phyloP scores from a whole-genome alignment of 2,797 vertebrate species.

The Pseudochirops corinnae region DNA sequence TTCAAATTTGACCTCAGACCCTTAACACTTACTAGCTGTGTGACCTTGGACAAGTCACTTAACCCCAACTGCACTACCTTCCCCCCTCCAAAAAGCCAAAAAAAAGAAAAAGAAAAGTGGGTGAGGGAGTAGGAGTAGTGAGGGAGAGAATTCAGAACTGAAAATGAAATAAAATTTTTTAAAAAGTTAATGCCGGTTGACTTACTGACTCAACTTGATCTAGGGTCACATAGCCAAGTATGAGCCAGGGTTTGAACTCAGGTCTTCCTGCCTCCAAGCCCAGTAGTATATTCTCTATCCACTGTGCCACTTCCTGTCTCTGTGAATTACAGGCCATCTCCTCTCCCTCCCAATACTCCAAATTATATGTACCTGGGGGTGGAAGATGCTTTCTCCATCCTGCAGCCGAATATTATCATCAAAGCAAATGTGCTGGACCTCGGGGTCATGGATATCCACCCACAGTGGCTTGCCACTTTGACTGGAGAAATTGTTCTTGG shows the following conservation, averaged over 20 bases:
- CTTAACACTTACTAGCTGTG: no score
- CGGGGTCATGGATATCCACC: constrained; percentile 91
- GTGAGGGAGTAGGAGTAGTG: background rate
- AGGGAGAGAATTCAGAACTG: background rate
- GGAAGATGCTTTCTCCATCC: constrained; percentile 89
- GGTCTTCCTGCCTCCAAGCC: background rate
- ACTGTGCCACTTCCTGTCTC: background rate
- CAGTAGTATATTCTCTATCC: background rate
- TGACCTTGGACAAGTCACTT: no score
- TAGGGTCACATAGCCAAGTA: background rate
- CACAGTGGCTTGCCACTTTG: constrained; percentile 92
- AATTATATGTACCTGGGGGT: constrained; percentile 87
- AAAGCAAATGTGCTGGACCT: constrained; percentile 92
- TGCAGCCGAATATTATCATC: constrained; percentile 93
- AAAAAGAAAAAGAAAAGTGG: background rate
- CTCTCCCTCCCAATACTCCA: background rate
- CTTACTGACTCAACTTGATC: background rate
- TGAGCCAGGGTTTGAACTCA: background rate
- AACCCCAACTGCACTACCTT: no score
- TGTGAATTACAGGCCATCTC: background rate
- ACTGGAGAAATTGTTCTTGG: constrained; percentile 86
- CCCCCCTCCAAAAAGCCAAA: no score
- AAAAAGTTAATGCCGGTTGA: background rate
- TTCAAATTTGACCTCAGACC: no score
- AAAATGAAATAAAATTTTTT: background rate